These are phyloP conservation scores for Protodeltote pygarga DNA, from an alignment of 2,888 invertebrate genomes.

Conservation along the genomic window DNA sequence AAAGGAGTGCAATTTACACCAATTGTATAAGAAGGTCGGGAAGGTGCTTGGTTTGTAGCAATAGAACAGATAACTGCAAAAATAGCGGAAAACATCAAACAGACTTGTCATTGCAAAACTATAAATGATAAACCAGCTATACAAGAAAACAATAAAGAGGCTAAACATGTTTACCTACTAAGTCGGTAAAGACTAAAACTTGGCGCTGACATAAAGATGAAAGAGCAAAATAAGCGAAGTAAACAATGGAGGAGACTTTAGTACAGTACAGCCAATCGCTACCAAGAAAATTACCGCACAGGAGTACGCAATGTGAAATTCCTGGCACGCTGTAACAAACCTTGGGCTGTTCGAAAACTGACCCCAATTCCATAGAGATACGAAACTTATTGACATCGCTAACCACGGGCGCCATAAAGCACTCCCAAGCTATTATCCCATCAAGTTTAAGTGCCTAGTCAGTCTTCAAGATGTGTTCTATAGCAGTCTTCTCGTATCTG, in stretches of 20 bases:
- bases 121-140: too few species aligned
- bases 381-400: conserved; percentile 60
- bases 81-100: background rate
- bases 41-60: too few species aligned
- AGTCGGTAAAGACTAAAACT: background rate
- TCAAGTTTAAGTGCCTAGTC: conserved; percentile 63
- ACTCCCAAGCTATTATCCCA: conserved; percentile 64
- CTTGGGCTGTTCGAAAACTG: conserved; percentile 55
- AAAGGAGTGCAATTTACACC: background rate
- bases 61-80: too few species aligned
- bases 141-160: background rate
- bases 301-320: conserved; percentile 35
- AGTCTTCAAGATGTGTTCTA: conserved; percentile 41
- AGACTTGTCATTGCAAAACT: conserved; percentile 5
- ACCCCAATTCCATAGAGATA: conserved; percentile 67
- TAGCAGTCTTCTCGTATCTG: conserved; percentile 56
- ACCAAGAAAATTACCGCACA: conserved; percentile 11
- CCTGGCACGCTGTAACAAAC: conserved; percentile 20
- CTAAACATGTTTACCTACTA: background rate
- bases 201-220: conserved; percentile 2
- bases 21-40: too few species aligned
- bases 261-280: conserved; percentile 1
- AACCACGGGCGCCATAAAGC: conserved; percentile 59
- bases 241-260: conserved; percentile 6
- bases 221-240: conserved; percentile 3